Evolutionary conservation across 2,113 vertebrate species (phyloP), one percentile per base, ranked within the genome.

Genomic region (Apeltes quadracus): DNA sequence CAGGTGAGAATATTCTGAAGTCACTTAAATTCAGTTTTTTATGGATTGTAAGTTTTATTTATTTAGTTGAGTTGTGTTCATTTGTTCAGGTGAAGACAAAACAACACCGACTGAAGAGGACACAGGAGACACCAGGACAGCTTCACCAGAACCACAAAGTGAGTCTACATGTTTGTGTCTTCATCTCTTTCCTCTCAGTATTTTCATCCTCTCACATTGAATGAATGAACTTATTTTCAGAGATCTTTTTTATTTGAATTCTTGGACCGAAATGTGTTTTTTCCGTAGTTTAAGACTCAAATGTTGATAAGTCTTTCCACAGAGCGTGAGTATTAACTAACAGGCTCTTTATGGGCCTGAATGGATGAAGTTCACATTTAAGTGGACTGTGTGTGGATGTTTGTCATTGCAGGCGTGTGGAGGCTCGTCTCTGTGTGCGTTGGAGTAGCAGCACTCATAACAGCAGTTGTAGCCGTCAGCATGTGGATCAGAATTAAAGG

Each of bases 401-500:
- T 32, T 32, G 29, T 32, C 29, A 5, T 32, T 32, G 29, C 58
- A 79, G 70, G 4, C 3, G 0, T 20, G 39, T 76, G 56, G 72
- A 27, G 0, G 62, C 1, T 54, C 32, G 5, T 54, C 23, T 3
- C 23, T 27, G n/a, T 9, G 6, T 0, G 2, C 5, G 29, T 43
- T 59, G 43, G 11, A n/a, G 38, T 55, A 38, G 29, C 53, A 25
- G 55, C 56, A 13, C n/a, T 78, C 27, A 2, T 68, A 12, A n/a
- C 55, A 8, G 20, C 4, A 39, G 39, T 16, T 61, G 27, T 65
- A 5, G 48, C 10, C 3, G 6, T 20, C 27, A 25, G 54, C 29
- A 13, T 9, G 3, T 46, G 61, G 55, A 53, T 4, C 0, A 66
- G 44, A 71, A 3, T 43, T 53, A 53, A 29, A 78, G 69, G 76